These are phyloP conservation scores for Antidorcas marsupialis DNA, from an alignment of 2,113 vertebrate species.

Conservation along the genomic window DNA sequence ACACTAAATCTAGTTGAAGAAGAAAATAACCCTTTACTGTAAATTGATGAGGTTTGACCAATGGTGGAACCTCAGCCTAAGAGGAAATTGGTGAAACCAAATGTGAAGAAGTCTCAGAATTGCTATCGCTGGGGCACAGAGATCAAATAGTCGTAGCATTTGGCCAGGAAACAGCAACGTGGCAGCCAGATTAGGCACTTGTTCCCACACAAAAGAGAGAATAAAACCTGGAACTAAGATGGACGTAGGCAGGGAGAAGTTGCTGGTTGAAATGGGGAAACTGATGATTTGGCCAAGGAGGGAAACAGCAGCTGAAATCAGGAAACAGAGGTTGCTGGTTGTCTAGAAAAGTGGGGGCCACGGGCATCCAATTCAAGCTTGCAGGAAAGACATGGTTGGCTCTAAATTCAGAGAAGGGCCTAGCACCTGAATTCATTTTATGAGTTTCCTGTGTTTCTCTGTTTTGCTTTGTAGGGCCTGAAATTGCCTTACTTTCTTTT, in stretches of 20 bases:
- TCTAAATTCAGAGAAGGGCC: not conserved
- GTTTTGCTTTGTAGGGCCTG: not conserved
- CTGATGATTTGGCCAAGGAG: not conserved
- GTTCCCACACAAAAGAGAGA: not conserved
- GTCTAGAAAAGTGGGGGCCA: not conserved
- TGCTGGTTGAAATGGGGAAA: not conserved
- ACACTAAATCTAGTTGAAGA: not conserved
- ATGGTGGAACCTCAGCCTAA: not conserved
- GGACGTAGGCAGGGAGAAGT: not conserved
- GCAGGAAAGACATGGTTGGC: not conserved
- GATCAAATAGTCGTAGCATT: not conserved
- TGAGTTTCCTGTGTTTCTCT: not conserved
- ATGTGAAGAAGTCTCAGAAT: not conserved
- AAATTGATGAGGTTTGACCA: not conserved
- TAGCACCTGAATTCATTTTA: not conserved
- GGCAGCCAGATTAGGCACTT: not conserved
- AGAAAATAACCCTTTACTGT: slow-evolving; percentile 13
- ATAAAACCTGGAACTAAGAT: not conserved
- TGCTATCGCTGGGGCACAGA: not conserved
- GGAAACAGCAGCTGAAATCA: not conserved
- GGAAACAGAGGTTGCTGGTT: not conserved
- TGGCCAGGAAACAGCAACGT: not conserved
- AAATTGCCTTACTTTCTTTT: not conserved
- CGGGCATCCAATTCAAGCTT: not conserved
- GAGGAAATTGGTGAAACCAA: slow-evolving; percentile 10